Conservation (phyloP, 2,888 invertebrate species). For the Cerastis leucographa region DNA sequence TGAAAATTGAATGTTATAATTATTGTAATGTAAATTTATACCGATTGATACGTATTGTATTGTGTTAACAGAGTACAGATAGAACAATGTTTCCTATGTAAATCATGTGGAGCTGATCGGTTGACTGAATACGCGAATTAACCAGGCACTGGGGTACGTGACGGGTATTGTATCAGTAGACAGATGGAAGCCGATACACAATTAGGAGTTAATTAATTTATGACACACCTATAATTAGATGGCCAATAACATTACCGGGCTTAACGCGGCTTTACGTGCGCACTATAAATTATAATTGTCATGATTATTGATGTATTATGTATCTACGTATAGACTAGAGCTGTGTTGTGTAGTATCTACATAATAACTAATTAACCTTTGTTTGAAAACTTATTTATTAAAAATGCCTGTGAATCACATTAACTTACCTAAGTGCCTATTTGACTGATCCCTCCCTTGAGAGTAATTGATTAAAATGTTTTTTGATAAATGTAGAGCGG, state of each 20-base stretch:
- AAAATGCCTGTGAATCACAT: neutral
- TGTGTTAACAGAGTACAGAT: constrained; percentile 52
- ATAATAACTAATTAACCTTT: neutral
- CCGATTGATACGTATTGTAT: constrained; percentile 63
- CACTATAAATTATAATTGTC: constrained; percentile 72
- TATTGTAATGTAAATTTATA: constrained; percentile 65
- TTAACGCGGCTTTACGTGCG: constrained; percentile 74
- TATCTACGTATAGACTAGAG: neutral
- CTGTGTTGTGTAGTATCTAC: neutral
- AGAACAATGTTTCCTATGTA: constrained; percentile 68
- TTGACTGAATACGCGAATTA: constrained; percentile 71
- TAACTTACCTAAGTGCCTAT: constrained; percentile 4
- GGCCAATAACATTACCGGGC: constrained; percentile 76
- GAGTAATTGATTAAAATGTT: constrained; percentile 7
- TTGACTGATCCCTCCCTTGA: neutral
- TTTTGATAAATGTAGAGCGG: neutral
- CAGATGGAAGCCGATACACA: constrained; percentile 79
- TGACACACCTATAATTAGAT: constrained; percentile 82
- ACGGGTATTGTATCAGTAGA: constrained; percentile 64
- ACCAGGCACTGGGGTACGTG: constrained; percentile 66
- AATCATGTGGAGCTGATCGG: constrained; percentile 68
- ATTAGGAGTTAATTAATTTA: constrained; percentile 88
- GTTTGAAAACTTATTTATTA: neutral
- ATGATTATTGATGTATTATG: constrained; percentile 61
- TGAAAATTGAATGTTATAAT: constrained; percentile 44